Conservation (phyloP, 2,797 vertebrate genomes). For the Tympanoctomys barrerae region DNA sequence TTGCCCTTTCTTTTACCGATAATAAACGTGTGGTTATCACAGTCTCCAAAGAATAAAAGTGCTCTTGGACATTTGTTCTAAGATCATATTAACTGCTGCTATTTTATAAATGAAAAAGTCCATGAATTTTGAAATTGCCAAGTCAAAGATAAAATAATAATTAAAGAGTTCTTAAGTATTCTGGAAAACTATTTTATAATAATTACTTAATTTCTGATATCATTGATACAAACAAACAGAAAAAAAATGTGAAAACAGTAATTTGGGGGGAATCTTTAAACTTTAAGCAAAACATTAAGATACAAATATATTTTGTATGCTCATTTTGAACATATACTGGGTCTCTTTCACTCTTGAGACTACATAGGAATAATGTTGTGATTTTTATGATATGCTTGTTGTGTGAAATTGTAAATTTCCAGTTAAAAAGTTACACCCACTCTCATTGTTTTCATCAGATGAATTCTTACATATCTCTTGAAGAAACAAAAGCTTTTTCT, state of each 20-base stretch:
- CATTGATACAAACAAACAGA: neutral
- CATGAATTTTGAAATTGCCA: conserved; percentile 39
- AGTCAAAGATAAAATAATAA: neutral
- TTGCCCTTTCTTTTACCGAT: conserved; percentile 51
- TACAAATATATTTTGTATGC: conserved; percentile 1
- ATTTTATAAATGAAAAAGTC: conserved; percentile 56
- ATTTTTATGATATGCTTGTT: neutral
- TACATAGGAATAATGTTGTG: neutral
- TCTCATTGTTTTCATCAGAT: conserved; percentile 5
- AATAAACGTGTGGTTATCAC: conserved; percentile 52
- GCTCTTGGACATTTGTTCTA: conserved; percentile 60
- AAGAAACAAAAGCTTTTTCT: conserved; percentile 22
- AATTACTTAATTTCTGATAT: neutral
- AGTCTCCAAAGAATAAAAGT: conserved; percentile 48
- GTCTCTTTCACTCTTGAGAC: neutral
- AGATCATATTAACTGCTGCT: conserved; percentile 18
- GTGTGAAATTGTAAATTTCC: neutral
- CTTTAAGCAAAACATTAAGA: conserved; percentile 11
- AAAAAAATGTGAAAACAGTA: conserved; percentile 32
- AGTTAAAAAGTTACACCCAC: conserved; percentile 5
- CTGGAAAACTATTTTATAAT: conserved; percentile 34
- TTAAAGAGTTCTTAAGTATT: conserved; percentile 3
- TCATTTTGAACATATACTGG: neutral
- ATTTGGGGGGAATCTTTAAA: neutral
- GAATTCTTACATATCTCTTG: neutral